Percentiles rank a stretch among this genome's conserved stretches.
Evolutionary conservation across 2,797 vertebrate species (phyloP).

Genomic region (Enteromius paludinosus): DNA sequence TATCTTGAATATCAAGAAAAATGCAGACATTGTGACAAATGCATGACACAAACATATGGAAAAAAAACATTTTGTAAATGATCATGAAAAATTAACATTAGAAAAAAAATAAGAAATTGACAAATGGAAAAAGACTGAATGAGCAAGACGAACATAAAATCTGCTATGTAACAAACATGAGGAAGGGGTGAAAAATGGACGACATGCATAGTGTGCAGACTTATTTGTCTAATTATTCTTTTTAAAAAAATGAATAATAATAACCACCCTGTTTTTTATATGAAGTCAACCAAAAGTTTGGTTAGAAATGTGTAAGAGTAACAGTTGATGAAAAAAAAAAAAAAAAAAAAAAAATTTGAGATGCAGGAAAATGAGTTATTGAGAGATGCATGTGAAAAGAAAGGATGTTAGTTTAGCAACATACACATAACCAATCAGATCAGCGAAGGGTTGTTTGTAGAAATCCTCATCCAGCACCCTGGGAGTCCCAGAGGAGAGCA

Average conservation of each 20-base stretch:
- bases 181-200: neutral
- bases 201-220: conserved; percentile 18
- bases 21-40: conserved; percentile 29
- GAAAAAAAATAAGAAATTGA: neutral
- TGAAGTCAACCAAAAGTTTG: conserved; percentile 6
- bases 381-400: conserved; percentile 58
- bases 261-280: no score
- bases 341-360: conserved; percentile 29
- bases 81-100: neutral
- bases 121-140: conserved; percentile 28
- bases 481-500: conserved; percentile 90
- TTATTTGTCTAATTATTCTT: neutral
- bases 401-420: conserved; percentile 91
- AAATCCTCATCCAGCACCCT: conserved; percentile 99
- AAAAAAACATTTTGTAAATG: conserved; percentile 23
- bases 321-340: neutral
- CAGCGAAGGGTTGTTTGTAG: conserved; percentile 99
- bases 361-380: conserved; percentile 47
- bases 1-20: conserved; percentile 23
- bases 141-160: neutral
- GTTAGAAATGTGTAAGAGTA: conserved; percentile 10
- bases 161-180: neutral
- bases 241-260: no score
- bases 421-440: conserved; percentile 99
- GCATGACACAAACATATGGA: conserved; percentile 6